These are phyloP conservation scores for Formicarius rufipectus DNA, from an alignment of 2,113 vertebrate genomes.

Conservation along the genomic window DNA sequence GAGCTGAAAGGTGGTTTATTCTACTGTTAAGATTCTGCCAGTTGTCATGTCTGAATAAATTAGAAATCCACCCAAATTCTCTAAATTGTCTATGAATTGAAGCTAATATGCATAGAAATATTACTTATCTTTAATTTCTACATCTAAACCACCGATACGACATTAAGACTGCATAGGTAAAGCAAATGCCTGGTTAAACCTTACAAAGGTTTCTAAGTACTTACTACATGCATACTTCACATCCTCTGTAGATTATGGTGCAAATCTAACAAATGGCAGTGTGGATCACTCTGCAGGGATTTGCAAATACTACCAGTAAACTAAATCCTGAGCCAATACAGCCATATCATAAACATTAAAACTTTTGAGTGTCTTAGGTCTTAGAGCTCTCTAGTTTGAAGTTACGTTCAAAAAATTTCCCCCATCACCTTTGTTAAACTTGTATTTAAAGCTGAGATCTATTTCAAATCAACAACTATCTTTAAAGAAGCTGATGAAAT, in stretches of 20 bases:
- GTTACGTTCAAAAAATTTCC: background rate
- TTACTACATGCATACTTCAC: background rate
- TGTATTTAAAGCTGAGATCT: background rate
- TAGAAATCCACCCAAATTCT: background rate
- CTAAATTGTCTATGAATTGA: background rate
- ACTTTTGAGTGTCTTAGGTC: background rate
- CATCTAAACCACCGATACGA: background rate
- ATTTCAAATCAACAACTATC: background rate
- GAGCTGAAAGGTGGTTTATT: slow-evolving; percentile 25
- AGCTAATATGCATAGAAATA: background rate
- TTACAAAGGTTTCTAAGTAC: background rate
- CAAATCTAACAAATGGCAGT: background rate
- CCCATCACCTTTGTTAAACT: background rate
- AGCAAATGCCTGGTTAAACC: background rate
- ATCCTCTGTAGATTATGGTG: background rate
- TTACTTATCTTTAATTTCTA: background rate
- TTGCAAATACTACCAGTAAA: background rate
- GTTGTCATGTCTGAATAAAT: background rate
- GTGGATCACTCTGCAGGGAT: background rate
- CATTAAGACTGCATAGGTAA: background rate
- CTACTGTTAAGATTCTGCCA: background rate
- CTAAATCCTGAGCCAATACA: background rate
- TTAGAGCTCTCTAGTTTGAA: background rate
- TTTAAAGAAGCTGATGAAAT: background rate
- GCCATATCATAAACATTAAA: background rate